Percentiles rank a stretch among this genome's conserved stretches.
Evolutionary conservation across 2,113 vertebrate genomes (phyloP).

Genomic region (Ammospiza nelsoni): DNA sequence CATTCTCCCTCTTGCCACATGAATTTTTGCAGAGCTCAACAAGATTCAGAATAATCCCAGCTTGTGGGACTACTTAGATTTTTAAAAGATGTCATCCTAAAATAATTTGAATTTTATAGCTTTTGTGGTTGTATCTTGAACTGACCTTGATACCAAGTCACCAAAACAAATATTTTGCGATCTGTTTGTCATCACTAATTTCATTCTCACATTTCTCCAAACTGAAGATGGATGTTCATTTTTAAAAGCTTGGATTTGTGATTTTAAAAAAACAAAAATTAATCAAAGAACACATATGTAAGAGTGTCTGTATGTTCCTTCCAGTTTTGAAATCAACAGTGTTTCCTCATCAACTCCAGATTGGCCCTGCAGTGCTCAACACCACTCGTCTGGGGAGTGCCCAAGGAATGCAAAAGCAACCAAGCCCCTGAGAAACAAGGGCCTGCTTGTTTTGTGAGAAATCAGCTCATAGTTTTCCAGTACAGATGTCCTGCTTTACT

Average conservation of each 20-base stretch:
- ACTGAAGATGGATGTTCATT: neutral
- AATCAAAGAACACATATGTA: neutral
- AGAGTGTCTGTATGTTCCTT: neutral
- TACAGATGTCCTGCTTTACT: conserved; percentile 41
- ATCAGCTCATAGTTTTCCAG: conserved; percentile 21
- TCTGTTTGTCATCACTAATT: neutral
- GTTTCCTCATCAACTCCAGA: conserved; percentile 7
- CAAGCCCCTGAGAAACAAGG: neutral
- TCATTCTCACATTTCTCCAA: neutral
- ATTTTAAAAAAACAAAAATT: neutral
- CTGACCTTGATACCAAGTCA: neutral
- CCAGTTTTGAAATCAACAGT: neutral
- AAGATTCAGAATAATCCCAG: neutral
- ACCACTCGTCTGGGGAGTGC: neutral
- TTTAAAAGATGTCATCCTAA: neutral
- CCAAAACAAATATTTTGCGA: neutral
- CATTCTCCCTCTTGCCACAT: neutral
- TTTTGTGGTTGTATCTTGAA: neutral
- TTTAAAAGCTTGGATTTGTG: neutral
- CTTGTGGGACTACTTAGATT: neutral
- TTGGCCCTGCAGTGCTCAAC: conserved; percentile 34
- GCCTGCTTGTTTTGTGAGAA: conserved; percentile 16
- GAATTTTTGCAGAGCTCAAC: neutral
- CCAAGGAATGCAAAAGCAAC: neutral
- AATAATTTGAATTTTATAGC: conserved; percentile 1